A percentile compares a stretch with the other conserved stretches of the same genome.
Conservation (phyloP, 2,888 invertebrate species). For the Cosmia pyralina region DNA sequence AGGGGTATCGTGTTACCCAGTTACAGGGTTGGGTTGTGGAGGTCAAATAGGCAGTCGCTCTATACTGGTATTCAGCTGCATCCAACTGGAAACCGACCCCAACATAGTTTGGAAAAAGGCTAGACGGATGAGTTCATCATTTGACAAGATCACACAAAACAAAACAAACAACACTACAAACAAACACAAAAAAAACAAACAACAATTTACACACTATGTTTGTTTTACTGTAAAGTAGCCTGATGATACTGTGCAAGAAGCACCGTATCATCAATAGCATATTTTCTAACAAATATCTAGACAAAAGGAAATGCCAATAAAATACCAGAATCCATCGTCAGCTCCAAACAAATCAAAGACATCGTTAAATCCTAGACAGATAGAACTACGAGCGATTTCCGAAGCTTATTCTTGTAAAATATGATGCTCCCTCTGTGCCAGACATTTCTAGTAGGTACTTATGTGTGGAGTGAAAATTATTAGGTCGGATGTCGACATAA, state of each 20-base stretch:
- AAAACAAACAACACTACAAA: too few relatives aligned
- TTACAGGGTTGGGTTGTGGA: not conserved
- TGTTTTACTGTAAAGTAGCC: not conserved
- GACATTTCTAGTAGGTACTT: conserved; percentile 33
- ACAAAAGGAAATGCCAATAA: conserved; percentile 23
- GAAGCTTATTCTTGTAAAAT: conserved; percentile 41
- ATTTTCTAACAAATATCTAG: conserved; percentile 7
- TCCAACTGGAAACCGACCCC: not conserved
- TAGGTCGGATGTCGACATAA: not conserved
- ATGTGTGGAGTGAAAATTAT: conserved; percentile 25
- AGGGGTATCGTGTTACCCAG: not conserved
- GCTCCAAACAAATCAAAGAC: conserved; percentile 36
- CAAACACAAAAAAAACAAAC: too few relatives aligned
- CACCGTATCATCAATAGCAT: not conserved
- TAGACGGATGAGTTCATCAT: not conserved
- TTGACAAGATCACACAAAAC: too few relatives aligned
- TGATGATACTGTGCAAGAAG: too few relatives aligned
- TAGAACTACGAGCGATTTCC: conserved; percentile 30
- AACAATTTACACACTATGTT: not conserved
- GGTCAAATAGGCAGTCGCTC: not conserved
- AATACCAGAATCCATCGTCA: conserved; percentile 20
- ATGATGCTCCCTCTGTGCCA: conserved; percentile 15
- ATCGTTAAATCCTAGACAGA: conserved; percentile 16
- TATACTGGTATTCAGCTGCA: too few relatives aligned
- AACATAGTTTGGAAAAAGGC: not conserved